Evolutionary conservation across 2,888 invertebrate species (phyloP), one percentile per base, ranked within the genome.

Genomic region (Erannis defoliaria): DNA sequence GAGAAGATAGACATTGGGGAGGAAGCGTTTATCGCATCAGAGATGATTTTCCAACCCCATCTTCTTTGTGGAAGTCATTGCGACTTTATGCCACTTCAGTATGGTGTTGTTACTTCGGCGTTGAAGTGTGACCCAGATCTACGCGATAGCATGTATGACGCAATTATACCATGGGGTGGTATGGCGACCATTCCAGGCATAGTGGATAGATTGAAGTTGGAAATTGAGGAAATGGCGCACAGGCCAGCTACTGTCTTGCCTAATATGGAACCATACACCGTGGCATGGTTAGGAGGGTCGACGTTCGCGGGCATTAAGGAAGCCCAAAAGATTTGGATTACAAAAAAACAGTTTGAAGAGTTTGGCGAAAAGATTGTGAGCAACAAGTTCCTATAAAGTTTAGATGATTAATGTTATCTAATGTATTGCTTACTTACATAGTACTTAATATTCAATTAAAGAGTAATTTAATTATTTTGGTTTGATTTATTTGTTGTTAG

Each of bases 221-320:
- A 90, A 59, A 21, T 90, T 2, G 77, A 81, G 46, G 40, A 38
- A 1, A 9, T 73, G 0, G 54, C 73, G 0, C 10, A 73, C 0
- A 71, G 64, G 8, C 74, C 82, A 0, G 82, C 85, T 0, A 74
- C 75, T 26, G 67, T 91, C 1, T 1, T 80, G 0, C 48, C 73
- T 0, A 82, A 85, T 0, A 29, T 75, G 0, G 91, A 92, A 65
- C 67, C 84, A 0, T 85, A 85, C 35, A 76, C 84, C 0, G 68
- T 84, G 0, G 29, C 85, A 0, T 91, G 90, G 91, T 66, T 91
- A 14, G 92, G 92, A 0, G 92, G 85, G 3, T 84, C 92, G 0
- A 82, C 82, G 0, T 90, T 89, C 48, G 88, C 89, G 1, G 83
- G 84, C 0, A 78, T 90, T 55, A 31, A 73, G 0, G 86, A 77